Evolutionary conservation across 2,888 invertebrate species (phyloP), one percentile per base, ranked within the genome.

Genomic region (Heliconius aoede): DNA sequence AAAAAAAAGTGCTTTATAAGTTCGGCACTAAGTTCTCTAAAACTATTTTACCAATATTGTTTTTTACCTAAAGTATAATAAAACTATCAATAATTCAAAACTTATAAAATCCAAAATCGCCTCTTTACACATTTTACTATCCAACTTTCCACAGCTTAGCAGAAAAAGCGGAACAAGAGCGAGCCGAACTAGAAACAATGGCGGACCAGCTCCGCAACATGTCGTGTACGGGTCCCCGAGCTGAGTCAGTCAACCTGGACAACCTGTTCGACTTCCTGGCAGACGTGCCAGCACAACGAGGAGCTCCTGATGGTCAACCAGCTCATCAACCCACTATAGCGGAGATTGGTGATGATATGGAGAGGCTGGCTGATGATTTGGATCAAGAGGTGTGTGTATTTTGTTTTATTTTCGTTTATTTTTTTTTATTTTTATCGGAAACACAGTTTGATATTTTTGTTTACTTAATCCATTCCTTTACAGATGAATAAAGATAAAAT

Each of bases 191-290:
- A 21, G 91, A 93, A 62, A 92, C 86, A 72, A 94, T 94, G 93
- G 93, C 94, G 7, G 94, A 88, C 79, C 93, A 93, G 72, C 88
- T 94, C 11, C 91, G 94, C 1, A 93, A 90, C 0, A 84, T 93
- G 0, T 88, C 88, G 30, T 90, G 88, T 73, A 86, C 88, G 28
- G 85, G 89, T 78, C 88, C 90, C 15, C 88, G 95, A n/a, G 90
- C 96, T 13, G 97, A 97, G 85, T 97, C 97, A 0, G 97, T 98
- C 0, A 98, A 98, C 88, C 91, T 98, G 84, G 98, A 98, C 90
- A 98, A 98, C 89, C 92, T 98, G 84, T 98, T 98, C 91, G 98
- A 98, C 77, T 98, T 98, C 91, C 94, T 98, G 30, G 97, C 97
- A 0, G 98, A 98, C 83, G 97, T 97, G 60, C 95, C 93, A 51